These are phyloP conservation scores for Zalophus californianus DNA, from an alignment of 2,797 vertebrate species.

Conservation along the genomic window DNA sequence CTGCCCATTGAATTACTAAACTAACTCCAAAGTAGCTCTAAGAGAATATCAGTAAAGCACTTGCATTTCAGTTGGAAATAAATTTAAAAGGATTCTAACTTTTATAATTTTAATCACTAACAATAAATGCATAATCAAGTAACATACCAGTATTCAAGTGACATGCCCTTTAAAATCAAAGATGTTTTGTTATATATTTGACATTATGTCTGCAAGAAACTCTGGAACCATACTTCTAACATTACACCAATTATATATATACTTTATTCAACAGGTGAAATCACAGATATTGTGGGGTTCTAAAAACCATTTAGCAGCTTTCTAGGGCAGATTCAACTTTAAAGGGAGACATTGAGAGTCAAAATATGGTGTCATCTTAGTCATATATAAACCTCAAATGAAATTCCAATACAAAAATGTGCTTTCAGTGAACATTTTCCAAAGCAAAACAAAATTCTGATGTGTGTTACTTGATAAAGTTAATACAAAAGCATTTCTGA, in stretches of 20 bases:
- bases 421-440: background rate
- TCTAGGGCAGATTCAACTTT: background rate
- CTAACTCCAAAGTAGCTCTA: background rate
- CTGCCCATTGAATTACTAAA: background rate
- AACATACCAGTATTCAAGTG: background rate
- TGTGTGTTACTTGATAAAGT: background rate
- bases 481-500: background rate
- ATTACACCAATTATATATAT: background rate
- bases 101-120: background rate
- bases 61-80: background rate
- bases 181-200: background rate
- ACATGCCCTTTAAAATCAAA: background rate
- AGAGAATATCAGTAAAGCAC: background rate
- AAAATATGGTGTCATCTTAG: background rate
- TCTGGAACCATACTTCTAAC: background rate
- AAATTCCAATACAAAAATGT: conserved; percentile 17
- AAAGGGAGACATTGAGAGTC: background rate
- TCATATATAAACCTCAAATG: background rate
- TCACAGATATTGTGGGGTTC: too few species aligned
- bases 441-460: background rate
- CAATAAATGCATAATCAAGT: background rate
- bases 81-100: background rate
- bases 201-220: background rate
- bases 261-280: background rate
- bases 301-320: background rate